phyloP scores from a whole-genome alignment of 2,113 vertebrate species.

The Cephalopholis sonnerati region DNA sequence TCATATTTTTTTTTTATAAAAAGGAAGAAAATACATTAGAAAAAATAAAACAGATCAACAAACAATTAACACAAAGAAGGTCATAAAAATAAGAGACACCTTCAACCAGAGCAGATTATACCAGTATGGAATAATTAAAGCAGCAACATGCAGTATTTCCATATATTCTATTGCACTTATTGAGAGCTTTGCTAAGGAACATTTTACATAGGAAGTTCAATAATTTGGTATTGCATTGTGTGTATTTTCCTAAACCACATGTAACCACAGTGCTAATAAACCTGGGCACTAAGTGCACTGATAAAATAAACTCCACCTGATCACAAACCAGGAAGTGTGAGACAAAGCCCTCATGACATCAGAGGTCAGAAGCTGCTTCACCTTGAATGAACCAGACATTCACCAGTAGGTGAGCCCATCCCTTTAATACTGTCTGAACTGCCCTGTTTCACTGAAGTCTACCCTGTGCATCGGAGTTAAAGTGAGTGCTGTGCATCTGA shows the following conservation, averaged over 20 bases:
- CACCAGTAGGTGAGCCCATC: background rate
- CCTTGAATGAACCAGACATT: background rate
- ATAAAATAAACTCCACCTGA: constrained; percentile 1
- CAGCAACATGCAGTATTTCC: constrained; percentile 25
- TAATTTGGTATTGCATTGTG: background rate
- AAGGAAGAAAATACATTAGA: constrained; percentile 22
- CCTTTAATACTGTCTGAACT: constrained; percentile 12
- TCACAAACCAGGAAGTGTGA: background rate
- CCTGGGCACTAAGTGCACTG: background rate
- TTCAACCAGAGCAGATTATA: constrained; percentile 12
- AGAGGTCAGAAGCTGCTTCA: background rate
- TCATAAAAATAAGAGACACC: constrained; percentile 11
- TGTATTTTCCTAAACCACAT: background rate
- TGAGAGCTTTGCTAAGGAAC: constrained; percentile 5
- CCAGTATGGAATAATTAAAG: constrained; percentile 17
- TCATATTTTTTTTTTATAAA: background rate
- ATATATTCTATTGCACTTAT: background rate
- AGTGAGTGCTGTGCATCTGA: constrained; percentile 17
- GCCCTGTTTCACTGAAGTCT: background rate
- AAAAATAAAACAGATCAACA: constrained; percentile 16
- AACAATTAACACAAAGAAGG: background rate
- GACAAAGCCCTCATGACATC: background rate
- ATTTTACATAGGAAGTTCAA: constrained; percentile 19
- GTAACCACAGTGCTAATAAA: background rate
- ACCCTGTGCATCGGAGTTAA: constrained; percentile 30